Percentiles rank a stretch among this genome's conserved stretches.
These are phyloP conservation scores for Brachirus orientalis DNA, from an alignment of 2,113 vertebrate genomes.

Conservation along the genomic window DNA sequence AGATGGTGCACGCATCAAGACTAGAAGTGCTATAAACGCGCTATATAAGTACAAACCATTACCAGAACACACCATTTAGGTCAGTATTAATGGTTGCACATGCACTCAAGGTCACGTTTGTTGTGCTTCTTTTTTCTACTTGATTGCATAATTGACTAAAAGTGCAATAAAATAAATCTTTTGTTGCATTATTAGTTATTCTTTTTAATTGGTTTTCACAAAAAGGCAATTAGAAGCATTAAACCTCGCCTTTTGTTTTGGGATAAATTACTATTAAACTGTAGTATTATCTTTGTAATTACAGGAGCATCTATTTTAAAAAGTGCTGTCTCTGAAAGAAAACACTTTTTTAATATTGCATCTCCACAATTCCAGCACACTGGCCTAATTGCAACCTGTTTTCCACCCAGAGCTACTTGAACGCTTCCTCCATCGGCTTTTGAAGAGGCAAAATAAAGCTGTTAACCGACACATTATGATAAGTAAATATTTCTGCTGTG, in stretches of 20 bases:
- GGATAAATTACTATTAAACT: conserved; percentile 23
- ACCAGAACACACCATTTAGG: conserved; percentile 7
- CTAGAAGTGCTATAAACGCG: too few species aligned
- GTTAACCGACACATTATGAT: conserved; percentile 25
- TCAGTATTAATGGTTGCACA: conserved; percentile 4
- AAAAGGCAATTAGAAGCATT: conserved; percentile 23
- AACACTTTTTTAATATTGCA: conserved; percentile 18
- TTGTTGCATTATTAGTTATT: conserved; percentile 18
- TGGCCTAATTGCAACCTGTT: conserved; percentile 62
- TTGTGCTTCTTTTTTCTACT: conserved; percentile 24
- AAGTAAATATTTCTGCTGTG: conserved; percentile 22
- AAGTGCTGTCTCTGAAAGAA: conserved; percentile 25
- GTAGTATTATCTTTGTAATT: conserved; percentile 31
- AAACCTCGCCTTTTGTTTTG: conserved; percentile 23
- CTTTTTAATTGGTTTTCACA: conserved; percentile 21
- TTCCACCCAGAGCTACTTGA: conserved; percentile 30
- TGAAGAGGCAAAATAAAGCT: conserved; percentile 29
- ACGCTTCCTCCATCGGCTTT: conserved; percentile 5
- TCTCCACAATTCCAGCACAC: conserved; percentile 54
- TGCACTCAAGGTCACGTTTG: conserved; percentile 22
- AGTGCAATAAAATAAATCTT: conserved; percentile 27
- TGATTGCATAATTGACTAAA: conserved; percentile 31
- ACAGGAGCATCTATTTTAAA: conserved; percentile 26
- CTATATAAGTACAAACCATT: too few species aligned
- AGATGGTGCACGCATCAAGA: too few species aligned